A percentile compares a stretch with the other conserved stretches of the same genome.
These are phyloP conservation scores for Colinus virginianus DNA, from an alignment of 2,113 vertebrate species.

Conservation along the genomic window DNA sequence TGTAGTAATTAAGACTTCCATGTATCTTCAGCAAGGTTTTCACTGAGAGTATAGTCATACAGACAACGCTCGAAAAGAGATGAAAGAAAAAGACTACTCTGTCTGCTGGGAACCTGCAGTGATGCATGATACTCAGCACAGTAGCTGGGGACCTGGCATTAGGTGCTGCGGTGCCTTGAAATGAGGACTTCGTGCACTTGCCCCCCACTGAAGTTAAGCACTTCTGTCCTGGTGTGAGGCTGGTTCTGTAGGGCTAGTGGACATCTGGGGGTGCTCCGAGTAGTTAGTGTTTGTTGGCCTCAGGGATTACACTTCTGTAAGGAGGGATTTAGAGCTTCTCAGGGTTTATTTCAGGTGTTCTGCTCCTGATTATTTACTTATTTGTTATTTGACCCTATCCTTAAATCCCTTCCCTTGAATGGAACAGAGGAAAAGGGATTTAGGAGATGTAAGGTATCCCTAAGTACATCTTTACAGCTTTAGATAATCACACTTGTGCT, in stretches of 20 bases:
- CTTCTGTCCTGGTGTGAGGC: accelerated
- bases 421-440: background rate
- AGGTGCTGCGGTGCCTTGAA: background rate
- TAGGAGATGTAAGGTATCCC: background rate
- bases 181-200: background rate
- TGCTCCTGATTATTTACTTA: background rate
- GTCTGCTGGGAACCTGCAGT: background rate
- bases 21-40: background rate
- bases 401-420: background rate
- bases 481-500: background rate
- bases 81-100: background rate
- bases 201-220: accelerated
- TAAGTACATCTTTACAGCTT: background rate
- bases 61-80: background rate
- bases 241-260: accelerated
- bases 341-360: background rate
- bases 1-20: slow-evolving; percentile 7
- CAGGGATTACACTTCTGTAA: accelerated
- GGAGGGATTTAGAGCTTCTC: background rate
- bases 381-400: background rate
- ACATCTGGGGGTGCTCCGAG: accelerated
- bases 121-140: background rate
- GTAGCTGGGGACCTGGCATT: background rate
- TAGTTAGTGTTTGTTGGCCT: background rate
- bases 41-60: background rate